Percentiles rank a stretch among this genome's conserved stretches.
These are phyloP conservation scores for Drosophila heteroneura DNA, from an alignment of 2,888 invertebrate species.

Conservation along the genomic window DNA sequence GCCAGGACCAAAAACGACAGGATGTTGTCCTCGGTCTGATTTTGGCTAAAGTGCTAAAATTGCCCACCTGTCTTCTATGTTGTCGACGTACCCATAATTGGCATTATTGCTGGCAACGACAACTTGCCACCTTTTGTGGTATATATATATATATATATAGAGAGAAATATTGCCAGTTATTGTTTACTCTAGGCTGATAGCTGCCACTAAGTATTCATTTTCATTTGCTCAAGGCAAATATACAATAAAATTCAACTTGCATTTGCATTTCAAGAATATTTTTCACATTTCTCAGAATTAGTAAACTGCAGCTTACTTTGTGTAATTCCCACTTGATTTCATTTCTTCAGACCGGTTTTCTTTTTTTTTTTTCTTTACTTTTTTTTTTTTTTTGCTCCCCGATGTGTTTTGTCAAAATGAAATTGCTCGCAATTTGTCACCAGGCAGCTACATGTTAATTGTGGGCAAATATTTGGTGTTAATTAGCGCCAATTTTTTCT, in stretches of 20 bases:
- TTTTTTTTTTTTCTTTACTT: no score
- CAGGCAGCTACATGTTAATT: constrained; percentile 66
- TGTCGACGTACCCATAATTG: constrained; percentile 58
- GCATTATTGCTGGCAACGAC: constrained; percentile 64
- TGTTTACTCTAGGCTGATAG: not conserved
- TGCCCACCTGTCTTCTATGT: constrained; percentile 20
- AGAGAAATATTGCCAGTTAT: not conserved
- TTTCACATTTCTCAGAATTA: constrained; percentile 12
- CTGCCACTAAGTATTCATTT: constrained; percentile 23
- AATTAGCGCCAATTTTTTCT: constrained; percentile 38
- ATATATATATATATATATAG: not conserved
- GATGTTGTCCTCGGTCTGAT: constrained; percentile 54
- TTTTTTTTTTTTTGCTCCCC: no score
- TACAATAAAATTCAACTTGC: not conserved
- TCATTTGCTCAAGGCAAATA: not conserved
- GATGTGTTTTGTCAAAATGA: constrained; percentile 5
- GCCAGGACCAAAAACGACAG: constrained; percentile 27
- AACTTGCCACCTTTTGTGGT: constrained; percentile 52
- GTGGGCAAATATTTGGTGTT: constrained; percentile 70
- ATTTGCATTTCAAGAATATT: not conserved
- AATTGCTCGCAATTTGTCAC: constrained; percentile 49
- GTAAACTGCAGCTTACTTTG: not conserved
- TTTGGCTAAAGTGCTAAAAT: constrained; percentile 39
- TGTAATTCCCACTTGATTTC: constrained; percentile 15
- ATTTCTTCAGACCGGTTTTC: constrained; percentile 33